phyloP scores from a whole-genome alignment of 2,888 invertebrate genomes.

The Cynaeus angustus region DNA sequence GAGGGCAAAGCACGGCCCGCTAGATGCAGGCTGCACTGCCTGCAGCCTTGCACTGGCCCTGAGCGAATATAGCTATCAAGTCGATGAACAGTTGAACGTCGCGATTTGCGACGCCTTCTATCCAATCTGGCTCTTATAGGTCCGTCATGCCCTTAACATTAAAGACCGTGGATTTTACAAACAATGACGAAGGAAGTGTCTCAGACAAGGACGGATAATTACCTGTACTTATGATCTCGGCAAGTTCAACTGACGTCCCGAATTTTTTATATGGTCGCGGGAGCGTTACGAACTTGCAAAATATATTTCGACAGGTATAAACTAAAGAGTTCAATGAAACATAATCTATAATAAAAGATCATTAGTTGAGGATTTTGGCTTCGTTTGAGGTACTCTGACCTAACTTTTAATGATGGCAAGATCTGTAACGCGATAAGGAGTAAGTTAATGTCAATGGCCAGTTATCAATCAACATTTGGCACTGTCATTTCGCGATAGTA shows the following conservation, averaged over 20 bases:
- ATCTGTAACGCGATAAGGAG: too few species aligned
- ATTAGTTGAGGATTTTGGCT: too few species aligned
- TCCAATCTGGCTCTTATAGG: slow-evolving; percentile 3
- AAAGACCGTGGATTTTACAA: slow-evolving; percentile 19
- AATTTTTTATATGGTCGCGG: too few species aligned
- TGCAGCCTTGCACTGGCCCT: slow-evolving; percentile 55
- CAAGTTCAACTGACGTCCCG: background rate
- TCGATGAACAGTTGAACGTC: slow-evolving; percentile 35
- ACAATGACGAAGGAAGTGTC: slow-evolving; percentile 38
- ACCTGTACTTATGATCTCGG: slow-evolving; percentile 27
- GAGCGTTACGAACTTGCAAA: too few species aligned
- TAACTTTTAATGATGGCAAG: too few species aligned
- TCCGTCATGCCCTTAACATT: slow-evolving; percentile 17
- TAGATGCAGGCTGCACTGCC: slow-evolving; percentile 50
- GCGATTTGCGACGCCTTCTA: slow-evolving; percentile 17
- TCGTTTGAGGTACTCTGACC: too few species aligned
- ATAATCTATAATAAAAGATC: too few species aligned
- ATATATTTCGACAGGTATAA: too few species aligned
- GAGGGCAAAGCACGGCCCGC: slow-evolving; percentile 48
- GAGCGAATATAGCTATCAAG: slow-evolving; percentile 48
- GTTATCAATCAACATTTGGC: too few species aligned
- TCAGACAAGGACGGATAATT: slow-evolving; percentile 43
- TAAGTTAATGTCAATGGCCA: too few species aligned
- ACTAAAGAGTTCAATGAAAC: too few species aligned
- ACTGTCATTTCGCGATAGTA: too few species aligned